Percentiles rank a stretch among this genome's conserved stretches.
phyloP scores from a whole-genome alignment of 2,113 vertebrate species.

The Cochlearius cochlearius region DNA sequence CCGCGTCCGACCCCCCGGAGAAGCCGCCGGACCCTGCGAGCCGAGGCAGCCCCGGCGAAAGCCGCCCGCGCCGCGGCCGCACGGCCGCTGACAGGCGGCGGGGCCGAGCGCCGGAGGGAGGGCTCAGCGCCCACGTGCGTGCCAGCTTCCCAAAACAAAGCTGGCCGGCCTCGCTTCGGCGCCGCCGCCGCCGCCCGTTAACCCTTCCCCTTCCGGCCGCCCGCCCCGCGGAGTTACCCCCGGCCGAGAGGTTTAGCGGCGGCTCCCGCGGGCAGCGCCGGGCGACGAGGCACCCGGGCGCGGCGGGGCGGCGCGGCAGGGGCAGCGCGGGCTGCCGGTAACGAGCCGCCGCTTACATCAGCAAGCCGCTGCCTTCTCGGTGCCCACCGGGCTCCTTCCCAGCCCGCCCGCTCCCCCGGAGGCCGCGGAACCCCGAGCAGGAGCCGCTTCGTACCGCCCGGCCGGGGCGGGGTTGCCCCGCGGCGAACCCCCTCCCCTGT shows the following conservation, averaged over 20 bases:
- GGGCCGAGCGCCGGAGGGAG: constrained; percentile 21
- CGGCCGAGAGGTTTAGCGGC: not conserved
- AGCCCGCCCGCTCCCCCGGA: not conserved
- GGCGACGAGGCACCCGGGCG: not conserved
- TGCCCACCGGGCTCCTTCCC: not conserved
- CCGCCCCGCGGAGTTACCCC: not conserved
- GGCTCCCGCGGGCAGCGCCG: not conserved
- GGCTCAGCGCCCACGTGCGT: constrained; percentile 44
- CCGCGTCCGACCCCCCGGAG: not conserved
- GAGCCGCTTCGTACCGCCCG: not conserved
- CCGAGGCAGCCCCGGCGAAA: not conserved
- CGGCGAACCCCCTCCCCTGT: not conserved
- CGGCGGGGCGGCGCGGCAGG: not conserved
- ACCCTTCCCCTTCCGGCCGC: not conserved
- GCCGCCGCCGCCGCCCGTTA: not conserved
- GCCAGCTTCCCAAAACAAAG: constrained; percentile 68
- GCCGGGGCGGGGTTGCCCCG: not conserved
- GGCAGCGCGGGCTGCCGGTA: not conserved
- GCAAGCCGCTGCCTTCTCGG: not conserved
- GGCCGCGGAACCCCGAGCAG: not conserved
- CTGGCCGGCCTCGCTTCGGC: not conserved
- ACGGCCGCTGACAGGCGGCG: constrained; percentile 5
- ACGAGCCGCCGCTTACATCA: not conserved
- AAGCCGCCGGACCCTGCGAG: not conserved
- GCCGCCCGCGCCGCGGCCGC: not conserved